Conservation (phyloP, 2,888 invertebrate species). For the Pristionchus entomophagus region DNA sequence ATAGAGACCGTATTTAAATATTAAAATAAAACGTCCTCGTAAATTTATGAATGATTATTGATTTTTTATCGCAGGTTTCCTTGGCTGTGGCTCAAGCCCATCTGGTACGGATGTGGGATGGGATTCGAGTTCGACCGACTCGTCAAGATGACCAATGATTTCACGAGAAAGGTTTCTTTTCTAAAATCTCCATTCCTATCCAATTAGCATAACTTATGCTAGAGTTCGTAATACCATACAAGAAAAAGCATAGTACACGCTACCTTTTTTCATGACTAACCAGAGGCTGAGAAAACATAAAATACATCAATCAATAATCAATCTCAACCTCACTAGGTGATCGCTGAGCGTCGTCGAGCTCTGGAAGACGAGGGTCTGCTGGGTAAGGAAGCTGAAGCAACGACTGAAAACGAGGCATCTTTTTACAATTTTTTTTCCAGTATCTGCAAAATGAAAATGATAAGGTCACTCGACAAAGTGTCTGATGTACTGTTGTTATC, state of each 20-base stretch:
- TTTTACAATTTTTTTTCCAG: no score
- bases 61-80: constrained; percentile 75
- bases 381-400: not conserved
- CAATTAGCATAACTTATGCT: not conserved
- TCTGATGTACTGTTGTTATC: no score
- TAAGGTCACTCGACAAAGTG: no score
- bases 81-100: constrained; percentile 80
- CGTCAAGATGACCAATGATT: constrained; percentile 59
- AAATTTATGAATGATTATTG: not conserved
- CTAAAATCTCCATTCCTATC: not conserved
- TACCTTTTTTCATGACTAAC: no score
- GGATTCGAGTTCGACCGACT: constrained; percentile 56
- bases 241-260: not conserved
- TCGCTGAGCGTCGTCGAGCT: constrained; percentile 67
- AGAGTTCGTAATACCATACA: not conserved
- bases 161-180: constrained; percentile 57
- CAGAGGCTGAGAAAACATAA: no score
- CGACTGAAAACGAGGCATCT: not conserved
- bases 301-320: no score
- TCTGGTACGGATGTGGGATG: constrained; percentile 81
- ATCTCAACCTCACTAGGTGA: no score
- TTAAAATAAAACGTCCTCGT: no score
- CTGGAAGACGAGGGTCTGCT: constrained; percentile 47
- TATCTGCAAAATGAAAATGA: no score
- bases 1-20: no score